Evolutionary conservation across 2,113 vertebrate species (phyloP), one percentile per base, ranked within the genome.

Genomic region (Cynoglossus semilaevis): DNA sequence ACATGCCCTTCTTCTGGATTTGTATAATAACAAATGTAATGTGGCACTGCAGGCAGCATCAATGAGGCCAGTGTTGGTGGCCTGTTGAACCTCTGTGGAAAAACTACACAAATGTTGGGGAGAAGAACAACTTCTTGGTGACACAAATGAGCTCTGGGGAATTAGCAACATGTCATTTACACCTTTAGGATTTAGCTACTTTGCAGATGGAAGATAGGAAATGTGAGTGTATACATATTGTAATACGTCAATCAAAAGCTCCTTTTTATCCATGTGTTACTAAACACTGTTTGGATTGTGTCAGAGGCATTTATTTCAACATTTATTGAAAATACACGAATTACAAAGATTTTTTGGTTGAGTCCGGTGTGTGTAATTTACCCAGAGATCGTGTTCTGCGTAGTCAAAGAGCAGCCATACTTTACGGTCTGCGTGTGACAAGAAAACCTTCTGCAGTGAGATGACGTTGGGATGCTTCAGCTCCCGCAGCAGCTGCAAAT

Each of bases 331-430:
- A 29, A 6, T 29, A 29, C 22, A 29, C 22, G 6, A 29, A 16
- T 47, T 40, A 79, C 43, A 46, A 14, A 61, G 42, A 15, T 63
- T 34, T 10, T 29, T 34, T 65, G 49, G 67, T 41, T 40, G 50
- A 41, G n/a, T 69, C 10, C 1, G 2, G 38, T 46, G 54, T 17
- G 38, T 64, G 66, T 8, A 36, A 64, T 90, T 95, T 95, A 99
- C 97, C 97, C 97, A 99, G 74, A 99, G 93, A 72, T 99, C 97
- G 80, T 98, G 97, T 73, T 99, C 97, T 17, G 97, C 97, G 41
- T 98, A 99, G 88, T 99, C 97, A 79, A 99, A 99, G 58, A 99
- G 94, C 87, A 99, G 95, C 96, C 96, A 99, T 57, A 99, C 97
- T 92, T 99, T 99, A 77, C 97, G 94, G 87, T 99, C 97, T 61